Evolutionary conservation across 2,113 vertebrate species (phyloP), one percentile per base, ranked within the genome.

Genomic region (Oryzias woworae): DNA sequence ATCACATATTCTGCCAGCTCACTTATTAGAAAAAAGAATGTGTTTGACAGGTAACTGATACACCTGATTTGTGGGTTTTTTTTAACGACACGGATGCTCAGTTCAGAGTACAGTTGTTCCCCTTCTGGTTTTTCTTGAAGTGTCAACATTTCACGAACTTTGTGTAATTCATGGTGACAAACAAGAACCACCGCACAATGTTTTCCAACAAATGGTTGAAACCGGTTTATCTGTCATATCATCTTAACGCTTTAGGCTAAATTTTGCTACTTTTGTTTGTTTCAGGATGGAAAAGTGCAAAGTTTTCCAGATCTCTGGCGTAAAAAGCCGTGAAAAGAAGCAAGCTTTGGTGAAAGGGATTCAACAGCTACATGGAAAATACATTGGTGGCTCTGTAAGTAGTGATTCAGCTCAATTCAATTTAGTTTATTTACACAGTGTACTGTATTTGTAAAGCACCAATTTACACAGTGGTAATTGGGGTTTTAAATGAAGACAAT

Each of bases 301-400:
- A 36, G 46, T 91, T 22, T 92, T 93, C 69, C 92, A 93, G 69
- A 89, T 92, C n/a, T 92, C 92, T 65, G 92, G 92, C 13, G 79
- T 92, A 67, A 91, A 89, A 73, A 75, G 14, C 42, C n/a, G 4
- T 1, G 67, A 81, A 0, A 64, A 80, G 49, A 93, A 92, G 84
- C 77, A 58, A 55, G 67, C 64, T 55, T 62, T 92, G 28, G 64
- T 92, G 7, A 67, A 68, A 16, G 89, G 84, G 47, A 91, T 93
- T 59, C 62, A 63, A 16, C 65, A 71, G n/a, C 82, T 93, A n/a
- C 72, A 81, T 62, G 92, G 89, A 1, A 87, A 67, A 58, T 92
- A 92, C 71, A 70, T 88, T 4, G 90, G 91, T 58, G 91, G 92
- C 56, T 90, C 91, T 55, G 92, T 93, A 71, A 92, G 91, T 92